Percentiles rank a stretch among this genome's conserved stretches.
phyloP scores from a whole-genome alignment of 2,113 vertebrate genomes.

The Vombatus ursinus region DNA sequence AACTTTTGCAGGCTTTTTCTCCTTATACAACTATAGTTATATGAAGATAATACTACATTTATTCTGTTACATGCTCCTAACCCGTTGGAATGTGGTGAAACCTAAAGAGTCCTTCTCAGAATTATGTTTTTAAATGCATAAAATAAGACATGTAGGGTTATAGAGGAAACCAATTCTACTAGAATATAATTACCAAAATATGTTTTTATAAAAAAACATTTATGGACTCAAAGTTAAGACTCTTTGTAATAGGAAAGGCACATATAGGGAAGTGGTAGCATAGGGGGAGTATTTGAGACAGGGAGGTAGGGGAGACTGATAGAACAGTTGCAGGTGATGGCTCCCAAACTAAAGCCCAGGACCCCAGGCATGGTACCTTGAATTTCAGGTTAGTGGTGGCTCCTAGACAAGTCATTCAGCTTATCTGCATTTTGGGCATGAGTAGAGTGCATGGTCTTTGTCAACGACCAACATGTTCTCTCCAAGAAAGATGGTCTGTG shows the following conservation, averaged over 20 bases:
- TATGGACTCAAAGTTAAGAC: background rate
- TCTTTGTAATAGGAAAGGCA: background rate
- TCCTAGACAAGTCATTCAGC: background rate
- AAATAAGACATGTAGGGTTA: background rate
- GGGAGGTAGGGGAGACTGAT: background rate
- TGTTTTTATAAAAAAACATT: background rate
- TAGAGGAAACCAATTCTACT: background rate
- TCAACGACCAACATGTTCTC: background rate
- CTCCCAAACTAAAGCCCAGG: background rate
- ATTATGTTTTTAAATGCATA: background rate
- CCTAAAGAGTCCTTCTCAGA: background rate
- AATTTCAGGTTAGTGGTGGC: background rate
- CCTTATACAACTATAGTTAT: background rate
- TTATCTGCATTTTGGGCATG: background rate
- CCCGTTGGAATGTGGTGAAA: background rate
- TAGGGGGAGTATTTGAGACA: background rate
- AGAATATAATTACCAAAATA: background rate
- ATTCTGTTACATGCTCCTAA: conserved; percentile 57
- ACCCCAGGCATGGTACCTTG: background rate
- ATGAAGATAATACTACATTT: conserved; percentile 39
- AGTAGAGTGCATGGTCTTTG: background rate
- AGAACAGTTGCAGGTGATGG: background rate
- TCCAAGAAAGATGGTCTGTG: background rate
- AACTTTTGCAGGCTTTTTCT: conserved; percentile 15
- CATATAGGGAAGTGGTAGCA: background rate